Percentiles rank a stretch among this genome's conserved stretches.
phyloP scores from a whole-genome alignment of 2,113 vertebrate genomes.

The Delphinapterus leucas region DNA sequence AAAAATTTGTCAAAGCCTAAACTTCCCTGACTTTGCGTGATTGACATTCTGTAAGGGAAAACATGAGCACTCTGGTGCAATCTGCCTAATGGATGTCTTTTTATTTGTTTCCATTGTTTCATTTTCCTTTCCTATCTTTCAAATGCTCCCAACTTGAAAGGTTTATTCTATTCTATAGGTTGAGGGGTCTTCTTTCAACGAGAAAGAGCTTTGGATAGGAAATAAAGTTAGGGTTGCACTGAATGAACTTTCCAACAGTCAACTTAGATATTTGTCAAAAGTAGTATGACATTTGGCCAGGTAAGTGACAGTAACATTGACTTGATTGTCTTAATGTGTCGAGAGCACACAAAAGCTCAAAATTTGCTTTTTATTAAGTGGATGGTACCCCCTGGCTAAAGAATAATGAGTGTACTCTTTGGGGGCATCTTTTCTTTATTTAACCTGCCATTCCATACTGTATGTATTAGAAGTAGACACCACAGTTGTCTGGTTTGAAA shows the following conservation, averaged over 20 bases:
- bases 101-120: conserved; percentile 13
- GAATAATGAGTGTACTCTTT: conserved; percentile 41
- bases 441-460: conserved; percentile 55
- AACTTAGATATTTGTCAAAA: conserved; percentile 48
- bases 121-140: conserved; percentile 28
- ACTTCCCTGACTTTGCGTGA: background rate
- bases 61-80: background rate
- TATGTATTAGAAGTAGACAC: conserved; percentile 56
- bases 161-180: conserved; percentile 16
- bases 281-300: background rate
- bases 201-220: conserved; percentile 45
- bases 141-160: background rate
- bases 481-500: conserved; percentile 60
- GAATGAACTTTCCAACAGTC: conserved; percentile 28
- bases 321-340: conserved; percentile 49
- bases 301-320: conserved; percentile 11
- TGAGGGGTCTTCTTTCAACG: conserved; percentile 34
- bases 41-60: background rate
- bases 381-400: conserved; percentile 36
- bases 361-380: conserved; percentile 68
- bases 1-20: background rate
- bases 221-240: conserved; percentile 32
- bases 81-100: background rate
- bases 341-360: conserved; percentile 58
- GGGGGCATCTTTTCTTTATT: conserved; percentile 47